These are phyloP conservation scores for Miichthys miiuy DNA, from an alignment of 2,797 vertebrate species.

Conservation along the genomic window DNA sequence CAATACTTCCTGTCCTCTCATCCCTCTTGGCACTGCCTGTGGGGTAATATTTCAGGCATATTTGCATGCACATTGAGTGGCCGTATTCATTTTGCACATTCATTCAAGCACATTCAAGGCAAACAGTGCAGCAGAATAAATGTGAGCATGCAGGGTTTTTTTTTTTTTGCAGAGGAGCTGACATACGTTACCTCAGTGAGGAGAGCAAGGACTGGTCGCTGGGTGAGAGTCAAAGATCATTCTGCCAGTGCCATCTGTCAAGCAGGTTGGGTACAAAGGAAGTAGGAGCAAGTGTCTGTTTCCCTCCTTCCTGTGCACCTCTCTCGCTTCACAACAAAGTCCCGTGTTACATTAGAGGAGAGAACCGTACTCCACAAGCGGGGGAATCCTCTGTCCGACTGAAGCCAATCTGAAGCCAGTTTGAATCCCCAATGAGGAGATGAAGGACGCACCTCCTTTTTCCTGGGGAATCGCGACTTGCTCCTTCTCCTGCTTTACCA, in stretches of 20 bases:
- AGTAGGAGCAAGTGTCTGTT: slow-evolving; percentile 62
- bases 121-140: slow-evolving; percentile 62
- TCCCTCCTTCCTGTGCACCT: slow-evolving; percentile 58
- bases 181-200: slow-evolving; percentile 78
- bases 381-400: slow-evolving; percentile 66
- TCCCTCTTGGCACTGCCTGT: slow-evolving; percentile 33
- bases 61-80: slow-evolving; percentile 46
- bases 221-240: slow-evolving; percentile 77
- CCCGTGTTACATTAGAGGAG: slow-evolving; percentile 46
- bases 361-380: slow-evolving; percentile 44
- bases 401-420: slow-evolving; percentile 59
- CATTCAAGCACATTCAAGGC: slow-evolving; percentile 64
- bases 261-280: slow-evolving; percentile 64
- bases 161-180: slow-evolving; percentile 30
- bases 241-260: slow-evolving; percentile 79
- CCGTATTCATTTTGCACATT: slow-evolving; percentile 48
- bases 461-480: slow-evolving; percentile 61
- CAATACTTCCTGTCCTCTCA: slow-evolving; percentile 39
- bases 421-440: slow-evolving; percentile 64
- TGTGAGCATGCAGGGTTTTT: slow-evolving; percentile 36
- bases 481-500: slow-evolving; percentile 51
- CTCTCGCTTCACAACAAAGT: slow-evolving; percentile 68
- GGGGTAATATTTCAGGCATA: slow-evolving; percentile 37
- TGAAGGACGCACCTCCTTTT: slow-evolving; percentile 60
- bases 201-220: slow-evolving; percentile 39